Base-by-base conservation (phyloP, 2,888 invertebrate species). In the Limnephilus lunatus region DNA sequence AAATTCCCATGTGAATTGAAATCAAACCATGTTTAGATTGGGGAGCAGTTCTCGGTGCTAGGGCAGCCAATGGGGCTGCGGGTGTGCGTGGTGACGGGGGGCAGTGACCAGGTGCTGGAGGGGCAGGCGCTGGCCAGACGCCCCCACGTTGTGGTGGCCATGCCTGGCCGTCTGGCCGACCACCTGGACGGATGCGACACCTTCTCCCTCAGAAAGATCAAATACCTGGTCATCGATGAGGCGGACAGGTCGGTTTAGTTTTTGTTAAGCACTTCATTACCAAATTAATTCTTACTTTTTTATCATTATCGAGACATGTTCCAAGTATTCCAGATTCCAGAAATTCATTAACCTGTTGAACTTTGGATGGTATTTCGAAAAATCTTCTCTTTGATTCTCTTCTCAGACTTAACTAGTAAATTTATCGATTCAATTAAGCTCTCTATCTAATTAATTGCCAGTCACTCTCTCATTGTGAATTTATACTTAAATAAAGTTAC, bases 101-200 rank as follows among this genome's bases (percentile, higher is more conserved):
- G 99, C 14, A 98, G 98, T 94, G 99, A 99, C 95, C 99, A 99
- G 97, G 97, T 99, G 92, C 96, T 97, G 25, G 99, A 99, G 95
- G 98, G 98, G 0, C 96, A 97, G 94, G 98, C 98, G 94, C 95
- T 99, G 32, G 96, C 98, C 19, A 97, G 97, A 94, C 97, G 97
- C 91, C 99, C 99, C 0, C 99, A 99, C 95, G 97, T 99, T 94
- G 98, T 99, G 2, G 98, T 99, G 0, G 98, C 99, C 0, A 99
- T 99, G 95, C 99, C 99, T 0, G 99, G 99, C 1, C 96, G 99
- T 31, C 95, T 99, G 81, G 98, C 98, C 0, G 99, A 99, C 95
- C 99, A 99, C 95, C 96, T 99, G 15, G 97, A 98, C 90, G 98
- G 98, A 94, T 98, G 98, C 94, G 97, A 98, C 94, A 98, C 98